Percentiles rank a stretch among this genome's conserved stretches.
phyloP scores from a whole-genome alignment of 2,888 invertebrate genomes.

The Polydrusus pterygomalis region DNA sequence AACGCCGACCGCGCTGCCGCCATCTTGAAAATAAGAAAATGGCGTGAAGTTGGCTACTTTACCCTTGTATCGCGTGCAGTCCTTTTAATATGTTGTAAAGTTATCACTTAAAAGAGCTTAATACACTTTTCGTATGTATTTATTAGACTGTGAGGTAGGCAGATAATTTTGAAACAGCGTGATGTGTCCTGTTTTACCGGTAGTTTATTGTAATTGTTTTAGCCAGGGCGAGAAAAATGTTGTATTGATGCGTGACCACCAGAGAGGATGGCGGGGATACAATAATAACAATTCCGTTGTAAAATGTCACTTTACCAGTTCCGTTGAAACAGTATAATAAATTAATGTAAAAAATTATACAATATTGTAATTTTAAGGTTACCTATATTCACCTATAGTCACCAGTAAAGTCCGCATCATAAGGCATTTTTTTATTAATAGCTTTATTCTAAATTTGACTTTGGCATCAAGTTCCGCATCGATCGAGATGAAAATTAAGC shows the following conservation, averaged over 20 bases:
- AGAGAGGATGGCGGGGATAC: background rate
- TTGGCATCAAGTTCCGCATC: too few species aligned
- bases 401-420: too few species aligned
- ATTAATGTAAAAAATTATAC: too few species aligned
- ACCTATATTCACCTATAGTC: too few species aligned
- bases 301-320: background rate
- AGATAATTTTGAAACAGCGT: conserved; percentile 44
- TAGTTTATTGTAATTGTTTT: conserved; percentile 23
- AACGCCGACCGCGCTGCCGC: conserved; percentile 59
- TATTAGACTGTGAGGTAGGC: conserved; percentile 62
- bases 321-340: background rate
- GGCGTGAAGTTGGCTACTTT: conserved; percentile 69
- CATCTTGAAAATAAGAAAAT: conserved; percentile 62
- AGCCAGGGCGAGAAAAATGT: conserved; percentile 19
- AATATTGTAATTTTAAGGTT: too few species aligned
- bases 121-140: conserved; percentile 70
- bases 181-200: conserved; percentile 39
- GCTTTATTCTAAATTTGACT: too few species aligned
- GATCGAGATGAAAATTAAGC: too few species aligned
- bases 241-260: conserved; percentile 11
- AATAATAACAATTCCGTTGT: background rate
- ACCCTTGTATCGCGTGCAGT: conserved; percentile 68
- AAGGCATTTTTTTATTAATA: too few species aligned
- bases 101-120: conserved; percentile 71
- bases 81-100: conserved; percentile 71